phyloP scores from a whole-genome alignment of 2,113 vertebrate species.

The Sorex fumeus region DNA sequence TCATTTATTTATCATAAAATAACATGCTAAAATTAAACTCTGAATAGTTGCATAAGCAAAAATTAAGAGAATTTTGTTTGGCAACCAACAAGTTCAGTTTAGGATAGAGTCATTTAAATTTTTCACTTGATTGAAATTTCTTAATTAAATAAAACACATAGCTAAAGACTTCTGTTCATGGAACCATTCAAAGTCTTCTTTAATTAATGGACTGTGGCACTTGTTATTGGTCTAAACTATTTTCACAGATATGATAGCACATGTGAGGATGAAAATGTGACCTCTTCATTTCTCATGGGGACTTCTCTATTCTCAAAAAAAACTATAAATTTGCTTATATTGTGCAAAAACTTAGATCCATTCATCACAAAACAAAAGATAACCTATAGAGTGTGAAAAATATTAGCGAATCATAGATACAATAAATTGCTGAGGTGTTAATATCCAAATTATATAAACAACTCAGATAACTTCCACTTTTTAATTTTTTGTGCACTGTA shows the following conservation, averaged over 20 bases:
- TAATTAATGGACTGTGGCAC: neutral
- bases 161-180: constrained; percentile 5
- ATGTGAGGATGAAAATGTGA: neutral
- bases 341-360: neutral
- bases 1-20: constrained; percentile 51
- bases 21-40: constrained; percentile 4
- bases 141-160: constrained; percentile 24
- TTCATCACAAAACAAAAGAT: neutral
- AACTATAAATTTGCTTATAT: constrained; percentile 40
- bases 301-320: neutral
- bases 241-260: neutral
- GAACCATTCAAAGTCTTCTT: constrained; percentile 18
- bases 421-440: neutral
- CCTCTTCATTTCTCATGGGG: neutral
- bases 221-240: neutral
- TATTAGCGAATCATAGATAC: neutral
- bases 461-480: no score
- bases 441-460: neutral
- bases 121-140: constrained; percentile 47
- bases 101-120: constrained; percentile 24
- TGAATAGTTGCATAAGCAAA: constrained; percentile 8
- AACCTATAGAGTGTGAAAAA: neutral
- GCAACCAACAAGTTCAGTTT: constrained; percentile 37
- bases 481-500: no score
- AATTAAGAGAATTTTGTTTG: constrained; percentile 42